Evolutionary conservation across 2,113 vertebrate genomes (phyloP), one percentile per base, ranked within the genome.

Genomic region (Mystacornis crossleyi): DNA sequence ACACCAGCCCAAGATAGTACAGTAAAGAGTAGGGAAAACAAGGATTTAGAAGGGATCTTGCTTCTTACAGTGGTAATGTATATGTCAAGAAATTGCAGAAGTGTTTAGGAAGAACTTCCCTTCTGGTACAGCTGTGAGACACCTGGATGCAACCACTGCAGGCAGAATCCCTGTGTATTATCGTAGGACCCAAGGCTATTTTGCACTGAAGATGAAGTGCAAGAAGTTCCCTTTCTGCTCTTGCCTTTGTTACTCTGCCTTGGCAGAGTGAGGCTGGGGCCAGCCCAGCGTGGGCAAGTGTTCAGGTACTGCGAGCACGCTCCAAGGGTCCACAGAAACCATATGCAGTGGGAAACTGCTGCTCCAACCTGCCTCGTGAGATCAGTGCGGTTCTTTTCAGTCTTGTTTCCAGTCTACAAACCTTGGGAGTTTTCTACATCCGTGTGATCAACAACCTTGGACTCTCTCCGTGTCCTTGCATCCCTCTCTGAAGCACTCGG

Each of bases 281-380:
- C 55, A 90, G 38, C n/a, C 54, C 62, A 65, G 38, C 2, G 4
- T 15, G 26, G 55, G 15, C 36, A 62, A 45, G 53, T 33, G 31
- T 38, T 73, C 54, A 33, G 29, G 8, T 73, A 36, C 34, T n/a
- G 3, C 18, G 47, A 65, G n/a, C 50, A n/a, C 13, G 17, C 12
- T 7, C 34, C 16, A 29, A 26, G 61, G 36, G 15, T 24, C 71
- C 26, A 17, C 47, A 62, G 62, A 71, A 70, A 34, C n/a, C 0
- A 0, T 3, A 13, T 1, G 1, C 14, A 6, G 20, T 7, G 42
- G 31, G 47, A 71, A 74, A 13, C 36, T 10, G 4, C 42, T 58
- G 40, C 42, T 90, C 82, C 43, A 34, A 33, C 69, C 54, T 81
- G 34, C 58, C 17, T 4, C 17, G 14, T 33, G 34, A 64, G 21